phyloP scores from a whole-genome alignment of 53 echinoderm and acorn worm species.

The Echinarachnius parma region DNA sequence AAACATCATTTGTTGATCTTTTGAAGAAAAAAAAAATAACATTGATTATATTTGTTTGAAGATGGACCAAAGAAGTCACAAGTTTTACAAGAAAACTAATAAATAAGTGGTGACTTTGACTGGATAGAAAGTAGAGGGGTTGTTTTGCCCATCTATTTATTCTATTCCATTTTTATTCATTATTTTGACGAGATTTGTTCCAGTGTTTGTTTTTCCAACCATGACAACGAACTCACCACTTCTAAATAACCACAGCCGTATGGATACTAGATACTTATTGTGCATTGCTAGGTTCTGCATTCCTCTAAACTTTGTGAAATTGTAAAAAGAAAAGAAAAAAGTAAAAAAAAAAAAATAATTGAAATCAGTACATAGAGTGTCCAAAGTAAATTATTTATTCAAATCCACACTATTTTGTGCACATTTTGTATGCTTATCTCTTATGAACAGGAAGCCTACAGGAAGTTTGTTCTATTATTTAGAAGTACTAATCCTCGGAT shows the following conservation, averaged over 20 bases:
- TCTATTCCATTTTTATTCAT: conserved; percentile 15
- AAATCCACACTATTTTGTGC: conserved; percentile 40
- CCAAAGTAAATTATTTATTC: conserved; percentile 45
- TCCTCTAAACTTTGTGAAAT: conserved; percentile 39
- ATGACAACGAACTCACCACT: conserved; percentile 35
- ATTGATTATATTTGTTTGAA: conserved; percentile 33
- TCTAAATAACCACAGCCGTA: not conserved
- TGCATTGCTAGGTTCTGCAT: conserved; percentile 44
- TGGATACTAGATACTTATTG: conserved; percentile 25
- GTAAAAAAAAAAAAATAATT: not conserved
- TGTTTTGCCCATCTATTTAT: conserved; percentile 14
- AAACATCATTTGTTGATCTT: not conserved
- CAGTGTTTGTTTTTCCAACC: conserved; percentile 23
- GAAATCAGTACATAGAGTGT: conserved; percentile 43
- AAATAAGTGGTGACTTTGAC: conserved; percentile 9
- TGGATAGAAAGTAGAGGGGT: conserved; percentile 19
- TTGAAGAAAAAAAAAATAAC: not conserved
- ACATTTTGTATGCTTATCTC: conserved; percentile 34
- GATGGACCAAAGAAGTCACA: conserved; percentile 46
- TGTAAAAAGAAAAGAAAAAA: conserved; percentile 12
- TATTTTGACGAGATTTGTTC: conserved; percentile 24
- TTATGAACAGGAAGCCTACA: conserved; percentile 18
- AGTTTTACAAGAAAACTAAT: not conserved
- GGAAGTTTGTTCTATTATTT: conserved; percentile 14
- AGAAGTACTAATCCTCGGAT: conserved; percentile 28